phyloP scores from a whole-genome alignment of 2,797 vertebrate genomes.

The Ctenosaura bakeri region DNA sequence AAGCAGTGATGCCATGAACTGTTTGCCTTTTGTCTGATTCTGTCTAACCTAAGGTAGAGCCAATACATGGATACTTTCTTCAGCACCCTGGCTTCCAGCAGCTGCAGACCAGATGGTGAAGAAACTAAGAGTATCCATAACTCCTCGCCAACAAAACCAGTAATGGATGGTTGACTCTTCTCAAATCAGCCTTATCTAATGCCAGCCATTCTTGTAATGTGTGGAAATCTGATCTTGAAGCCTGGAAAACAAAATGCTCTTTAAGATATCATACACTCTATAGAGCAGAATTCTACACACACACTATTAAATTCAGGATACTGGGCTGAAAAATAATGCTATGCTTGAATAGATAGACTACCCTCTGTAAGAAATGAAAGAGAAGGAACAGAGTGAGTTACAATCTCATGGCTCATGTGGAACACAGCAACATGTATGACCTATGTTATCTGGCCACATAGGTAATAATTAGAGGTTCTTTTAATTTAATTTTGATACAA shows the following conservation, averaged over 20 bases:
- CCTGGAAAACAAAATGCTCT: neutral
- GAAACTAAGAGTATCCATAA: conserved; percentile 6
- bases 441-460: neutral
- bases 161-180: neutral
- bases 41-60: neutral
- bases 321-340: neutral
- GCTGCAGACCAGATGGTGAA: conserved; percentile 14
- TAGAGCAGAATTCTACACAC: neutral
- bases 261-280: neutral
- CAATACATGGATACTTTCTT: conserved; percentile 17
- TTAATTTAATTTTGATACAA: neutral
- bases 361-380: neutral
- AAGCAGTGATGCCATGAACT: neutral
- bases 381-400: neutral
- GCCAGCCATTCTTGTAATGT: neutral
- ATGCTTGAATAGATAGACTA: neutral
- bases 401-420: neutral
- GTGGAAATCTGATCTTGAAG: neutral
- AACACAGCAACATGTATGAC: neutral
- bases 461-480: neutral
- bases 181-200: neutral
- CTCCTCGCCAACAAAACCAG: neutral
- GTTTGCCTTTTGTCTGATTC: conserved; percentile 2
- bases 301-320: neutral
- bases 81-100: neutral